A percentile compares a stretch with the other conserved stretches of the same genome.
Conservation (phyloP, 2,797 vertebrate genomes). For the Capromys pilorides region DNA sequence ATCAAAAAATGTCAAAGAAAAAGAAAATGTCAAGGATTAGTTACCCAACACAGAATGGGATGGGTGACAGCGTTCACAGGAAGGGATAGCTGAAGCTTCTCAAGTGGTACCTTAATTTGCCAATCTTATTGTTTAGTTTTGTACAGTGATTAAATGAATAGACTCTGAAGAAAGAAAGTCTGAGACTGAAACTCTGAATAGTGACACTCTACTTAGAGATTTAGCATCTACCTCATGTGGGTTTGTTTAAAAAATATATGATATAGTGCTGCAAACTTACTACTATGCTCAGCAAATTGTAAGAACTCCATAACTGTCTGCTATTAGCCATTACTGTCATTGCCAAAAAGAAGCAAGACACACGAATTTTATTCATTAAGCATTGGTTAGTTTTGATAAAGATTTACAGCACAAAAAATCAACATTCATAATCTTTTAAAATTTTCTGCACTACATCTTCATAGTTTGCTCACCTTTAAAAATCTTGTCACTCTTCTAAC, state of each 20-base stretch:
- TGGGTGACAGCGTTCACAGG: neutral
- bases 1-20: neutral
- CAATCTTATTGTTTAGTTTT: neutral
- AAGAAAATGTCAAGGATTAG: neutral
- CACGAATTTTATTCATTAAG: conserved; percentile 23
- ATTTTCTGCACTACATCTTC: neutral
- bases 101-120: neutral
- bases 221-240: neutral
- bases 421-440: neutral
- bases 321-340: conserved; percentile 7
- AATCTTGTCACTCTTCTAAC: neutral
- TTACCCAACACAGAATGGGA: neutral
- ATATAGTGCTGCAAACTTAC: conserved; percentile 5
- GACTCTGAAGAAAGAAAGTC: neutral
- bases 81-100: neutral
- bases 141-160: neutral
- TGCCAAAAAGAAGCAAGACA: conserved; percentile 7
- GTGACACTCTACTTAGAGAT: too few relatives aligned
- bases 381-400: conserved; percentile 3
- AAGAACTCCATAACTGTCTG: neutral
- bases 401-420: neutral
- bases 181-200: neutral
- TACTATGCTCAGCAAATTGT: neutral
- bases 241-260: conserved; percentile 55
- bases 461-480: neutral